Percentiles rank a stretch among this genome's conserved stretches.
phyloP scores from a whole-genome alignment of 2,113 vertebrate genomes.

The Microcebus ravelobensis region DNA sequence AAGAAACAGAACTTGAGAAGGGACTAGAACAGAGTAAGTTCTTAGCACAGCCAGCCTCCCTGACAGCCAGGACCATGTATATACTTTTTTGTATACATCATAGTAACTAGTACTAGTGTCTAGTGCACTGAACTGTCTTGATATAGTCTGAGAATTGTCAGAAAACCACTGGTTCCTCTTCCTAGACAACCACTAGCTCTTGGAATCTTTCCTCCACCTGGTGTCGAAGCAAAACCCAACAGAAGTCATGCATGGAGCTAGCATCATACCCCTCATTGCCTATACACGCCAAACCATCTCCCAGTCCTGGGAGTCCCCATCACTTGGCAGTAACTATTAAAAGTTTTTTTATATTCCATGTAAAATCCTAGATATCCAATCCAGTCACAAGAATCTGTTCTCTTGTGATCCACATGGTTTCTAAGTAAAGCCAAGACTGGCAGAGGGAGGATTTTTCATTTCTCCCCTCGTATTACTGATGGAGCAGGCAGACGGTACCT shows the following conservation, averaged over 20 bases:
- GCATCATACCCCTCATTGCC: neutral
- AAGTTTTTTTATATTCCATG: neutral
- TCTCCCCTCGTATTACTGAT: neutral
- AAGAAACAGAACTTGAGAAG: neutral
- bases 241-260: neutral
- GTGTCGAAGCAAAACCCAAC: neutral
- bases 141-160: constrained; percentile 4
- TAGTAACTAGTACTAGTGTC: neutral
- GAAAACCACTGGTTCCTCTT: neutral
- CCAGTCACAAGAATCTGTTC: neutral
- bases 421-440: neutral
- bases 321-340: neutral
- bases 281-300: neutral
- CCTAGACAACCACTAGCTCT: neutral
- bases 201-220: neutral
- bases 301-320: neutral
- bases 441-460: neutral
- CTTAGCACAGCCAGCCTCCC: neutral
- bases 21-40: neutral
- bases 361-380: neutral
- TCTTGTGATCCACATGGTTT: neutral
- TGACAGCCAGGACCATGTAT: neutral
- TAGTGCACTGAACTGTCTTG: neutral
- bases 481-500: neutral
- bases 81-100: neutral